phyloP scores from a whole-genome alignment of 2,113 vertebrate genomes.

The Chaenocephalus aceratus region DNA sequence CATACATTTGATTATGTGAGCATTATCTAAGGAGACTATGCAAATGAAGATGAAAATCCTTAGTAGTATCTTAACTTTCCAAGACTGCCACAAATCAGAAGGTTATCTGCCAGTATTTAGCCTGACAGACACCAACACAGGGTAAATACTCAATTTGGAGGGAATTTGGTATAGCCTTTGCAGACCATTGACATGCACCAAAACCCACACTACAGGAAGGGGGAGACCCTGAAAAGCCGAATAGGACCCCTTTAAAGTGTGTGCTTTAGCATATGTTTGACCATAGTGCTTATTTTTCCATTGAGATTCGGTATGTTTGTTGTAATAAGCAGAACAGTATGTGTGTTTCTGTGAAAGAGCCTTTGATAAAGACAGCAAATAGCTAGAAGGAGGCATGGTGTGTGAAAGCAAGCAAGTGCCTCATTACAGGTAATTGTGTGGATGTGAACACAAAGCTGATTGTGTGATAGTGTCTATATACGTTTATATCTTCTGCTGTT shows the following conservation, averaged over 20 bases:
- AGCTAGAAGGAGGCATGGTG: neutral
- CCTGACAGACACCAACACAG: neutral
- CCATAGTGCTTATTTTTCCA: neutral
- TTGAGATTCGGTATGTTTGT: conserved; percentile 2
- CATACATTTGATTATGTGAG: neutral
- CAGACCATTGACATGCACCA: no score
- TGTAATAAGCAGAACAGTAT: neutral
- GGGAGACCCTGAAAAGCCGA: no score
- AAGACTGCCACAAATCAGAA: neutral
- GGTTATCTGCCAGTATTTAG: neutral
- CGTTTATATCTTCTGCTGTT: neutral
- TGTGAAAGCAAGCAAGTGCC: neutral
- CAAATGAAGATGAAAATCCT: no score
- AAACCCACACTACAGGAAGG: no score
- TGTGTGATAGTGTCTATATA: neutral
- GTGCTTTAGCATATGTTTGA: neutral
- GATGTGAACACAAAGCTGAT: neutral
- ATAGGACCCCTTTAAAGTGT: no score
- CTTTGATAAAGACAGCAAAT: conserved; percentile 20
- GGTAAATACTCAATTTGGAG: neutral
- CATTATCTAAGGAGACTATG: neutral
- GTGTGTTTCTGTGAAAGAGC: neutral
- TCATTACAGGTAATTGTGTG: conserved; percentile 38
- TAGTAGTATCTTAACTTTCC: neutral
- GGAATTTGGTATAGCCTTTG: no score